These are phyloP conservation scores for Toxotes lorentzi DNA, from an alignment of 2,797 vertebrate genomes.

Conservation along the genomic window DNA sequence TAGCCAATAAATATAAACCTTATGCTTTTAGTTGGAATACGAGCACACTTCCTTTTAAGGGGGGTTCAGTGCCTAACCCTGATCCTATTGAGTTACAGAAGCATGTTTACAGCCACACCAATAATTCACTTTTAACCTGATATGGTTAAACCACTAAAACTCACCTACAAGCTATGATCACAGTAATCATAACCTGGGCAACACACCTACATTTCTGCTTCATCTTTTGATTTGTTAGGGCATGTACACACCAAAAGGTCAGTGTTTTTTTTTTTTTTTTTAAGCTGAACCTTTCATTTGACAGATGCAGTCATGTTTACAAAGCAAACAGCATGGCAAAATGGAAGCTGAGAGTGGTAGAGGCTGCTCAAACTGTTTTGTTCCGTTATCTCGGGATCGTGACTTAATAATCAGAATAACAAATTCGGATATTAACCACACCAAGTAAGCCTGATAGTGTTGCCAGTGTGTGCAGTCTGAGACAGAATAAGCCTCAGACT, in stretches of 20 bases:
- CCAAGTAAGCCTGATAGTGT: background rate
- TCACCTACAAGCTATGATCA: background rate
- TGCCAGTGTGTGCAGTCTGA: conserved; percentile 42
- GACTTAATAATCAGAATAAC: conserved; percentile 44
- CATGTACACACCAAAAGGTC: conserved; percentile 21
- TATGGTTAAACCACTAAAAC: background rate
- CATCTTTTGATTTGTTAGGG: conserved; percentile 17
- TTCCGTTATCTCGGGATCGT: conserved; percentile 37
- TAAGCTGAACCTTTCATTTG: background rate
- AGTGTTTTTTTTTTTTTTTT: conserved; percentile 17
- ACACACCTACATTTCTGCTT: conserved; percentile 13
- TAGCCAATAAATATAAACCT: background rate
- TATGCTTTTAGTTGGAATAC: background rate
- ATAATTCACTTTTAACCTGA: conserved; percentile 2
- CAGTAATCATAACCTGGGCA: conserved; percentile 8
- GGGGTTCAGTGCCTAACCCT: background rate
- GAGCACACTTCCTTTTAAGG: background rate
- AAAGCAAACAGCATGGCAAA: conserved; percentile 28
- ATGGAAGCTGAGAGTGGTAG: conserved; percentile 15
- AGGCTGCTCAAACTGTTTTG: conserved; percentile 35
- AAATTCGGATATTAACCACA: conserved; percentile 35
- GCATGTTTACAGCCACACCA: background rate
- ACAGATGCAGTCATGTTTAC: conserved; percentile 34
- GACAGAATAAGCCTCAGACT: background rate
- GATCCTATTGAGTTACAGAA: background rate